Evolutionary conservation across 1,140 invertebrate species (phyloP), one percentile per base, ranked within the genome.

Genomic region (Mylabris phalerata): DNA sequence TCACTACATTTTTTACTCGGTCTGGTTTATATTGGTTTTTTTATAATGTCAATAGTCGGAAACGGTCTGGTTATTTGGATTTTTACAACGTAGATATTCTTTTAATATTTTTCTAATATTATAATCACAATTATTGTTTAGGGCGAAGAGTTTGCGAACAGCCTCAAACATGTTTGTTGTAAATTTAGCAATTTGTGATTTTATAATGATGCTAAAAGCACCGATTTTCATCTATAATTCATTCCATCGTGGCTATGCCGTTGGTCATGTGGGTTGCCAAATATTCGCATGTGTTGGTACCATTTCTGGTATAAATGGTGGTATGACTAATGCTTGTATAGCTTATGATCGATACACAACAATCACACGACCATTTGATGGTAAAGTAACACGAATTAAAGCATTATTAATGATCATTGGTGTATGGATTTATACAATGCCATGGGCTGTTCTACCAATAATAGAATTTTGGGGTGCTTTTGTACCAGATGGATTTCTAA

Each of bases 131-230:
- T 32, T 32, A 4, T 32, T 45, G 11, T 78, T 25, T 75, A 94
- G 92, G 56, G 86, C 89, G 3, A 91, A 92, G 75, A 80, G 81
- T 45, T 73, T 95, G 48, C 79, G 90, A 63, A 95, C 92, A 1
- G 89, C 93, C 10, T 93, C 92, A 6, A 95, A 95, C 67, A 85
- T 94, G 75, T 88, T 95, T 57, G 89, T 95, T 3, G 80, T 95
- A 4, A 93, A 93, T 71, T 74, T 95, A 68, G 91, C 92, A 5
- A 77, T 94, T 39, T 85, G 88, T 61, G 92, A 95, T 72, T 89
- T 93, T 66, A 77, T 90, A 11, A 93, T 92, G 90, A 91, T 92
- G 86, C 67, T 85, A 2, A 92, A 92, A 75, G 83, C 89, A 1
- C 90, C 90, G 0, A 85, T 93, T 63, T 91, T 93, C 71, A 91